Evolutionary conservation across 2,888 invertebrate species (phyloP), one percentile per base, ranked within the genome.

Genomic region (Eilema caniola): DNA sequence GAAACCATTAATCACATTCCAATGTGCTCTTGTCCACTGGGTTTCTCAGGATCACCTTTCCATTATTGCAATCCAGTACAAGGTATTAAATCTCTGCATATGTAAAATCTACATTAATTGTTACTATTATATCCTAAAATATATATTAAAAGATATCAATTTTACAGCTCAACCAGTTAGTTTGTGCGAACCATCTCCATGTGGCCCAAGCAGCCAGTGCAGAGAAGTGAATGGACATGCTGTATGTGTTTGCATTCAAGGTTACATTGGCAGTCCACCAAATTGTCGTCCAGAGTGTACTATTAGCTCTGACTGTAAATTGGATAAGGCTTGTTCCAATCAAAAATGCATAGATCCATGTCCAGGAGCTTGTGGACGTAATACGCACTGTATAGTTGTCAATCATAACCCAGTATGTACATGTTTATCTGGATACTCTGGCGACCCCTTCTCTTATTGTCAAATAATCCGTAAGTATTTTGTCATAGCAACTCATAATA

Each of bases 271-370:
- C 33, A 96, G 95, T 75, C 97, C 97, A 65, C 97, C 97, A 41
- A 96, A 96, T 76, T 98, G 98, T 85, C 96, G 97, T 63, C 98
- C 98, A 0, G 98, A 98, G 91, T 98, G 98, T 89, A 95, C 97
- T 61, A 95, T 97, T 31, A 98, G 97, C 88, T 96, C 96, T 0
- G 98, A 98, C 77, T 98, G 98, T 86, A 90, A 96, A 10, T 89
- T 96, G 67, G 95, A 96, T 83, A 96, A 94, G 81, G 97, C 98
- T 65, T 98, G 98, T 88, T 96, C 97, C 14, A 96, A 96, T 81
- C 97, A 97, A 83, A 97, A 97, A 91, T 98, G 98, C 86, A 93
- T 95, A 62, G 97, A 98, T 87, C 98, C 98, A 28, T 98, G 98
- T 82, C 96, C 96, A 24, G 97, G 97, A 78, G 96, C 97, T 59